These are phyloP conservation scores for Cataglyphis livida DNA, from an alignment of 2,888 invertebrate genomes.

Conservation along the genomic window DNA sequence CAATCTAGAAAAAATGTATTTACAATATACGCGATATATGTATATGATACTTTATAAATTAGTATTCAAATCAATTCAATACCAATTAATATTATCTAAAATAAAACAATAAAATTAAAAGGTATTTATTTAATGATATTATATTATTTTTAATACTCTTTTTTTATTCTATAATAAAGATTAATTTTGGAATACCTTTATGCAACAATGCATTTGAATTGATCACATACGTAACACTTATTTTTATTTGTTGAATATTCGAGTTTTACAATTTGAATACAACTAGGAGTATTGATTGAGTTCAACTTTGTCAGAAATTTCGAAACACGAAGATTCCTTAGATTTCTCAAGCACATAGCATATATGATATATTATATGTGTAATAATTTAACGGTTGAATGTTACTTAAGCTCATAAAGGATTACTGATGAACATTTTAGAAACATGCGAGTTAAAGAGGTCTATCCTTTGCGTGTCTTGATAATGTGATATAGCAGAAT, in stretches of 20 bases:
- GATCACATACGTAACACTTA: neutral
- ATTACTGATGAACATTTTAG: neutral
- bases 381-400: conserved; percentile 6
- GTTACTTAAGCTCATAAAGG: conserved; percentile 9
- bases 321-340: conserved; percentile 11
- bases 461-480: conserved; percentile 13
- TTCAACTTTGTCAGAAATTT: neutral
- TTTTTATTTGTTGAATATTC: neutral
- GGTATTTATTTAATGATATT: neutral
- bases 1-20: neutral
- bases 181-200: neutral
- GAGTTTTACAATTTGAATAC: no score
- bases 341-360: neutral
- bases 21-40: neutral
- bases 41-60: conserved; percentile 1
- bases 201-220: neutral
- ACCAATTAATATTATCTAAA: neutral
- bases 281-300: neutral
- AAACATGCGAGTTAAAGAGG: neutral
- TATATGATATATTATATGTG: neutral
- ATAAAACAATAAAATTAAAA: no score
- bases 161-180: neutral
- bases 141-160: neutral
- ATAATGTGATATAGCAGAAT: neutral
- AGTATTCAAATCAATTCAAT: neutral